Evolutionary conservation across 2,797 vertebrate genomes (phyloP).

Genomic region (Lagorchestes hirsutus): DNA sequence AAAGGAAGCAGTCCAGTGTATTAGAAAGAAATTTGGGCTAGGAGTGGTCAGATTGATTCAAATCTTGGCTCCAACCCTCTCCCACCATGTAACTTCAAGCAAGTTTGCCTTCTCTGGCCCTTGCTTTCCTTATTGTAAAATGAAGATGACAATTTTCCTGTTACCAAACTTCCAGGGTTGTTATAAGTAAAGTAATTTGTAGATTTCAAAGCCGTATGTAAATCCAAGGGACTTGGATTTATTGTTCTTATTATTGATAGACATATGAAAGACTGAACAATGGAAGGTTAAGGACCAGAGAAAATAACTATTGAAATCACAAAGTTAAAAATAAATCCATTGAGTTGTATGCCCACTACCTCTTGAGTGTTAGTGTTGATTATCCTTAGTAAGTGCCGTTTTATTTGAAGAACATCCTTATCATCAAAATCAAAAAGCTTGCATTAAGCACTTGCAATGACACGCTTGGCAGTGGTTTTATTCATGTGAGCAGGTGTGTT

Average conservation of each 20-base stretch:
- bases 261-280: not conserved
- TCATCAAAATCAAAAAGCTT: conserved; percentile 9
- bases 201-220: not conserved
- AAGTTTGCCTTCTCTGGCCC: not conserved
- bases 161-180: not conserved
- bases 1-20: not conserved
- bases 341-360: not conserved
- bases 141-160: not conserved
- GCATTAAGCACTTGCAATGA: not conserved
- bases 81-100: not conserved
- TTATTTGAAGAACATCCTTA: conserved; percentile 2
- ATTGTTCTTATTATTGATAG: not conserved
- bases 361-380: not conserved
- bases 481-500: not conserved
- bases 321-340: not conserved
- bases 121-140: not conserved
- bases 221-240: not conserved
- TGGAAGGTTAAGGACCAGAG: not conserved
- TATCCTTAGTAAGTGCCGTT: not conserved
- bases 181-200: not conserved
- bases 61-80: not conserved
- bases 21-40: not conserved
- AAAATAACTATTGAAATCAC: not conserved
- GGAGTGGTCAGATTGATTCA: not conserved
- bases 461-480: not conserved